Evolutionary conservation across 92 coral and sea anemone species (phyloP).

Genomic region (Siderastrea radians): DNA sequence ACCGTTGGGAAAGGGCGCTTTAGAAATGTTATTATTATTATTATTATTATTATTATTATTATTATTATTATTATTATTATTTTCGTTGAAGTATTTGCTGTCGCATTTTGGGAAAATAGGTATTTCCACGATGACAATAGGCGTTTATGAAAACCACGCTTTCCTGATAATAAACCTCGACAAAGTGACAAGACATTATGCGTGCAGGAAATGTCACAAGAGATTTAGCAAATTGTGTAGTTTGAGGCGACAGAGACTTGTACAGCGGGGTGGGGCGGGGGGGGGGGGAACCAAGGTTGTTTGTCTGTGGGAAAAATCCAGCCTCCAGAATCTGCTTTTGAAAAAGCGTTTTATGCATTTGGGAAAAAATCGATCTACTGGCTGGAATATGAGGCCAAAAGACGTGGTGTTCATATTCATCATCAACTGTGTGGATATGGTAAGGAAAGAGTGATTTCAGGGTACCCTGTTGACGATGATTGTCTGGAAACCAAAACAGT

Average conservation of each 20-base stretch:
- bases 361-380: neutral
- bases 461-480: neutral
- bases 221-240: neutral
- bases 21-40: too few species aligned
- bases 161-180: neutral
- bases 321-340: neutral
- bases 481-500: neutral
- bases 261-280: neutral
- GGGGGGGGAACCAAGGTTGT: neutral
- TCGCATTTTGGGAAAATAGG: neutral
- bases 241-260: too few species aligned
- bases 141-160: neutral
- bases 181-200: neutral
- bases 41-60: too few species aligned
- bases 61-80: too few species aligned
- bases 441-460: neutral
- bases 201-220: neutral
- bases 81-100: neutral
- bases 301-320: neutral
- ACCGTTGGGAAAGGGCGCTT: too few species aligned
- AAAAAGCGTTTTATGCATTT: neutral
- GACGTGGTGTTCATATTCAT: too few species aligned
- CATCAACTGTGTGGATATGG: neutral
- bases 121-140: neutral
- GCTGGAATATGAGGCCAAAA: neutral